A percentile compares a stretch with the other conserved stretches of the same genome.
phyloP scores from a whole-genome alignment of 2,888 invertebrate species.

The Arge pagana region DNA sequence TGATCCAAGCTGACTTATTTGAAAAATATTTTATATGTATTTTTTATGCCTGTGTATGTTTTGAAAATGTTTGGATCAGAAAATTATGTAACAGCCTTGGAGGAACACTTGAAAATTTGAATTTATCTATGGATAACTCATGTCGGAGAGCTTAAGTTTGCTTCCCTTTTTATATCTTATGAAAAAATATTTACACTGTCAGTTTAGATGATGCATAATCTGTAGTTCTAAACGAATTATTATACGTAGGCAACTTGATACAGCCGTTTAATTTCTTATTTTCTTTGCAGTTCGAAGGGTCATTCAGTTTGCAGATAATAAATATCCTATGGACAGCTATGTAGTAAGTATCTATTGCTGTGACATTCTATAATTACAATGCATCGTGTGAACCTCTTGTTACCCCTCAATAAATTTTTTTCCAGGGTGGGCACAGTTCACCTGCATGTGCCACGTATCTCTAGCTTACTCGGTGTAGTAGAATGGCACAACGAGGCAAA shows the following conservation, averaged over 20 bases:
- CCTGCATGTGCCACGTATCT: slow-evolving; percentile 55
- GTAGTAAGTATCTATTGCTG: slow-evolving; percentile 61
- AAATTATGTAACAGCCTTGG: no score
- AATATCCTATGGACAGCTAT: slow-evolving; percentile 60
- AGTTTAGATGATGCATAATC: slow-evolving; percentile 4
- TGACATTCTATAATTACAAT: neutral
- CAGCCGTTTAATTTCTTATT: slow-evolving; percentile 35
- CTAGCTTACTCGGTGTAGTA: slow-evolving; percentile 55
- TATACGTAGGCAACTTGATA: neutral
- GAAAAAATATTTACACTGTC: no score
- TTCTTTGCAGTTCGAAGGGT: slow-evolving; percentile 51
- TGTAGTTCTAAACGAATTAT: neutral
- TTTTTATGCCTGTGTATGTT: no score
- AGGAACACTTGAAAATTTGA: no score
- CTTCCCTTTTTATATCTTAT: no score
- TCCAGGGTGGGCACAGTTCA: slow-evolving; percentile 51
- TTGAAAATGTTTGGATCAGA: no score
- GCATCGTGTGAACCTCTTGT: neutral
- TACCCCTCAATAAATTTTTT: slow-evolving; percentile 25
- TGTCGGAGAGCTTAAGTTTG: no score
- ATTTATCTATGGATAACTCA: no score
- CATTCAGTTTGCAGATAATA: slow-evolving; percentile 54
- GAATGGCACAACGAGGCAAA: slow-evolving; percentile 80
- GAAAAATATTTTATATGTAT: no score
- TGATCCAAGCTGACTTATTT: no score